Base-by-base conservation (phyloP, 2,888 invertebrate species). In the Augiades crinisus region DNA sequence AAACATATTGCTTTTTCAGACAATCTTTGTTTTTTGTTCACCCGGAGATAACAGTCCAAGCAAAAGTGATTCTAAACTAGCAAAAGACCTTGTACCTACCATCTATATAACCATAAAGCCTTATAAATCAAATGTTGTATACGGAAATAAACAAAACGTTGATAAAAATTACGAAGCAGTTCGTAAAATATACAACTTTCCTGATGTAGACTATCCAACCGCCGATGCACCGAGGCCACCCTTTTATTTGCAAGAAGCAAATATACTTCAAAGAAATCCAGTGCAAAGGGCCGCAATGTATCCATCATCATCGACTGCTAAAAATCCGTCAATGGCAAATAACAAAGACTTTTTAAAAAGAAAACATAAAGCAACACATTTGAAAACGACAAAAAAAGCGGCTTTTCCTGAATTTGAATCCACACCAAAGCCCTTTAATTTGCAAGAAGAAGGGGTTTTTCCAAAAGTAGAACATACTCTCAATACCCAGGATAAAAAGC, bases 391-490 rank as follows among this genome's bases (percentile, higher is more conserved):
- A 66, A 54, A 55, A 65, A 31, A 14, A 53, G 22, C 27, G 2
- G 2, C 24, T 41, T 8, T 47, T 12, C 19, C 54, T 27, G 62
- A 62, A 43, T 47, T 53, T 43, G 37, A 31, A 5, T 8, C 37
- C 10, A 44, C 44, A 0, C 37, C 44, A 8, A 44, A 45, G 30
- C 41, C 51, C 5, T 38, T 12, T 31, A 31, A 57, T 31, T 63
- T 67, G 10, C 54, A 57, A 16, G 63, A 69, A 46, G 41, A 63
- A 24, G 61, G 58, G 5, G 49, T 57, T 12, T 87, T 83, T 62
- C 84, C 85, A 13, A 80, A 82, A 56, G 75, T 83, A 1, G 75
- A 81, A 57, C 86, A 83, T 63, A 86, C 86, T 7, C 56, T 78
- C 5, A 70, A 64, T 36, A 67, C 67, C 36, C 65, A 64, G 44